These are phyloP conservation scores for Gryllus bimaculatus DNA, from an alignment of 1,140 invertebrate species.

Conservation along the genomic window DNA sequence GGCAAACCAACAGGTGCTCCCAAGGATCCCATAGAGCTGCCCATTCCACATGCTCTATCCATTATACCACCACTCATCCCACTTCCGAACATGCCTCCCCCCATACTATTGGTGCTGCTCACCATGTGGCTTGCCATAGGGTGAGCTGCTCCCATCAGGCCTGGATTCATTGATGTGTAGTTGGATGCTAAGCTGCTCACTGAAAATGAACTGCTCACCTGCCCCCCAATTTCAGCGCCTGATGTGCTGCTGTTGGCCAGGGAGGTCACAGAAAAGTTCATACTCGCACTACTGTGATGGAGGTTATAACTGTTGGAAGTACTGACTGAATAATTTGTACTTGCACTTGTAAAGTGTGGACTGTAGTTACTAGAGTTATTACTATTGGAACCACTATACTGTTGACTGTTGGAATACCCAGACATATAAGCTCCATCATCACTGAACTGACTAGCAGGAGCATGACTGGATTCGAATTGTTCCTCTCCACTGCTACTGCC, in stretches of 20 bases:
- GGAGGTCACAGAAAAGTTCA: conserved; percentile 36
- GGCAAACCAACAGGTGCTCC: conserved; percentile 20
- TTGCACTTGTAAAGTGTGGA: conserved; percentile 23
- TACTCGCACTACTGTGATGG: conserved; percentile 26
- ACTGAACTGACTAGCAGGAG: conserved; percentile 19
- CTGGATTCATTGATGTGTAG: conserved; percentile 26
- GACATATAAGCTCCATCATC: conserved; percentile 29
- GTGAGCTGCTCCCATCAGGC: conserved; percentile 28
- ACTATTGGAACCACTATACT: conserved; percentile 22
- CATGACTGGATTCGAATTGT: conserved; percentile 19
- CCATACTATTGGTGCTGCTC: conserved; percentile 19
- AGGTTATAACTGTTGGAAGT: conserved; percentile 24
- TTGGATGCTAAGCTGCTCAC: conserved; percentile 30
- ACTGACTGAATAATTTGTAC: conserved; percentile 26
- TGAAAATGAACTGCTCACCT: conserved; percentile 29
- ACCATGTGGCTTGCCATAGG: conserved; percentile 27
- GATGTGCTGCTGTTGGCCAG: conserved; percentile 33
- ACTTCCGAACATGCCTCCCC: conserved; percentile 22
- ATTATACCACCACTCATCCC: conserved; percentile 22
- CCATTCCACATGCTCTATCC: conserved; percentile 25
- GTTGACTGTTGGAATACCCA: conserved; percentile 26
- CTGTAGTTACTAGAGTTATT: conserved; percentile 18
- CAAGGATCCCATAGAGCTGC: conserved; percentile 22
- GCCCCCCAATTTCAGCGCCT: conserved; percentile 19
- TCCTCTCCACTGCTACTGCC: conserved; percentile 26